These are phyloP conservation scores for Hirtodrosophila confusa DNA, from an alignment of 2,888 invertebrate genomes.

Conservation along the genomic window DNA sequence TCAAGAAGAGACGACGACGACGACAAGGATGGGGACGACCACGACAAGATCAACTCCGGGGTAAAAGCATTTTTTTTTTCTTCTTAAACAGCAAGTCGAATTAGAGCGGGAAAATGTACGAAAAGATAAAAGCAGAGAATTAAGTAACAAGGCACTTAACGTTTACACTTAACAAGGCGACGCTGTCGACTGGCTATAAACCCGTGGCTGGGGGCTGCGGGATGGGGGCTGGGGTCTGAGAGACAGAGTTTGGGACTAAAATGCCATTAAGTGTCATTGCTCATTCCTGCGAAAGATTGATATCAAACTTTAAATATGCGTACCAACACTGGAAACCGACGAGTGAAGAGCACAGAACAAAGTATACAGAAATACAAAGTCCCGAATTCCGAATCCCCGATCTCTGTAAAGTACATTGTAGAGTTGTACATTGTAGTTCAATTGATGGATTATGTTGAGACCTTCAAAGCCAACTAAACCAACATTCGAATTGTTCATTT, in stretches of 20 bases:
- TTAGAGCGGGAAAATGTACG: slow-evolving; percentile 74
- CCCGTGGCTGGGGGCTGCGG: slow-evolving; percentile 13
- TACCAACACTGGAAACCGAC: slow-evolving; percentile 33
- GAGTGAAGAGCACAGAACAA: slow-evolving; percentile 22
- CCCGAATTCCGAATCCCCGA: slow-evolving; percentile 21
- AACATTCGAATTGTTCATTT: too few species aligned
- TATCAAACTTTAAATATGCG: slow-evolving; percentile 74
- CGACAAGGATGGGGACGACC: slow-evolving; percentile 19
- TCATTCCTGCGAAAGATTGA: slow-evolving; percentile 77
- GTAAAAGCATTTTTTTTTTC: slow-evolving; percentile 29
- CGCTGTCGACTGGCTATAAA: slow-evolving; percentile 55
- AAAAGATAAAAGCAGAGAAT: slow-evolving; percentile 67
- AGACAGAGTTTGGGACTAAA: slow-evolving; percentile 50
- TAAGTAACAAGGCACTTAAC: slow-evolving; percentile 78
- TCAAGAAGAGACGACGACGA: slow-evolving; percentile 6
- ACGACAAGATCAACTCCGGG: slow-evolving; percentile 43
- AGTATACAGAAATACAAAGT: slow-evolving; percentile 9
- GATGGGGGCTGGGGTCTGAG: slow-evolving; percentile 4
- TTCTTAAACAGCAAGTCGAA: slow-evolving; percentile 52
- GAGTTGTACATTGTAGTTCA: too few species aligned
- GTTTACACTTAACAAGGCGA: slow-evolving; percentile 76
- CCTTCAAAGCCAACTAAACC: too few species aligned
- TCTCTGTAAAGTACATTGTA: neutral
- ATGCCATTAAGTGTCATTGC: slow-evolving; percentile 78
- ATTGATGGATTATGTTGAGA: too few species aligned